These are phyloP conservation scores for Sarcophaga rosellei DNA, from an alignment of 2,888 invertebrate genomes.

Conservation along the genomic window DNA sequence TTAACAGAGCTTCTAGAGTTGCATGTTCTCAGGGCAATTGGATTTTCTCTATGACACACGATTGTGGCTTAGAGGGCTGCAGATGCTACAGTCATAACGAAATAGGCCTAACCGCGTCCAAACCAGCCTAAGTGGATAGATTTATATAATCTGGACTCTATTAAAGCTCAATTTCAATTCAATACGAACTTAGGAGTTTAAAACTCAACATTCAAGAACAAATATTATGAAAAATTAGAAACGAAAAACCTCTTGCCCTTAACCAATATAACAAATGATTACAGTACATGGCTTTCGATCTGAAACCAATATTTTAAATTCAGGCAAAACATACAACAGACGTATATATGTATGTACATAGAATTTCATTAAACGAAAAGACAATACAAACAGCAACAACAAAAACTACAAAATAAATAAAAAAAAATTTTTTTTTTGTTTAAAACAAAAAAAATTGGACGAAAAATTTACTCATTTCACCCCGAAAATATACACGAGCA, in stretches of 20 bases:
- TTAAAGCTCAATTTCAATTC: background rate
- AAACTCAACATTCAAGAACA: background rate
- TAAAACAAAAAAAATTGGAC: constrained; percentile 6
- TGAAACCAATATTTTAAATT: background rate
- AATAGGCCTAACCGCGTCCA: no score
- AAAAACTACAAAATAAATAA: background rate
- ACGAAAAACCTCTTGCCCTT: background rate
- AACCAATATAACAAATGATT: background rate
- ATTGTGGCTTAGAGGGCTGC: no score
- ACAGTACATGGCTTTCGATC: background rate
- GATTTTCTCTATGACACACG: no score
- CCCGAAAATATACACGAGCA: background rate
- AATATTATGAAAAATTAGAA: background rate
- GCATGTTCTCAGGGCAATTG: no score
- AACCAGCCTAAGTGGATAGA: no score
- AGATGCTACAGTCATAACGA: no score
- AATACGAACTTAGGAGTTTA: background rate
- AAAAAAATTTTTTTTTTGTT: background rate
- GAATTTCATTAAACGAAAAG: constrained; percentile 13
- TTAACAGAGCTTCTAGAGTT: no score
- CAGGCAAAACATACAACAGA: constrained; percentile 8
- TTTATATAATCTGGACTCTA: no score
- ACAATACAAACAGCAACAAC: background rate
- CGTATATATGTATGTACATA: background rate
- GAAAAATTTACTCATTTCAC: constrained; percentile 23